Evolutionary conservation across 2,888 invertebrate species (phyloP), one percentile per base, ranked within the genome.

Genomic region (Cloeon dipterum): DNA sequence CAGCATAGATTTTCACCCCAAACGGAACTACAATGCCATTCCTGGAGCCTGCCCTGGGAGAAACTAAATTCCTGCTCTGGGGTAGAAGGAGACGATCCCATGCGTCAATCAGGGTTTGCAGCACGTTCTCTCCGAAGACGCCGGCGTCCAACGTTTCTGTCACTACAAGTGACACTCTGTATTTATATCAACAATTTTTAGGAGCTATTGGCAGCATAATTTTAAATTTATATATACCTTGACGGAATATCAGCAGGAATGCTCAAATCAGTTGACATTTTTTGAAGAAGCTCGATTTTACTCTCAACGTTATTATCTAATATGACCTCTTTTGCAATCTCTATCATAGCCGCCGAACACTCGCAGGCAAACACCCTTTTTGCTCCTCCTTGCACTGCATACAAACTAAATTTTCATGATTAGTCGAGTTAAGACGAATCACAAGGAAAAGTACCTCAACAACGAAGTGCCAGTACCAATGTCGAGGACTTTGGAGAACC

Each of bases 91-190:
- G 58, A 44, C 66, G 52, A 39, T 67, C 56, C 66, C 73, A 73
- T 5, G 78, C 78, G 57, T 81, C 74, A 29, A 65, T 54, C 29
- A 79, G 50, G 14, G 71, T 69, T 44, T 67, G 61, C 32, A 83
- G 52, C 23, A 74, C 63, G 46, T 68, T 64, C 55, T 83, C 83
- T 2, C 83, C 82, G 53, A 83, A 72, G 19, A 82, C 51, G 1
- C 74, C 81, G 35, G 74, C 71, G 59, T 83, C 83, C 58, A 83
- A 74, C 42, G 73, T 69, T 57, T 85, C 82, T 3, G 77, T 78
- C 1, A 82, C 63, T 37, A 82, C 53, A 32, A 81, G 51, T 37
- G 70, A 64, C 16, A 66, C 63, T 47, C 59, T 58, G 45, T 26
- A 26, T 18, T 37, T 11, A n/a, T 7, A 18, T 5, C n/a, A n/a